Conservation (phyloP, 2,888 invertebrate genomes). For the Brachypterus glaber region DNA sequence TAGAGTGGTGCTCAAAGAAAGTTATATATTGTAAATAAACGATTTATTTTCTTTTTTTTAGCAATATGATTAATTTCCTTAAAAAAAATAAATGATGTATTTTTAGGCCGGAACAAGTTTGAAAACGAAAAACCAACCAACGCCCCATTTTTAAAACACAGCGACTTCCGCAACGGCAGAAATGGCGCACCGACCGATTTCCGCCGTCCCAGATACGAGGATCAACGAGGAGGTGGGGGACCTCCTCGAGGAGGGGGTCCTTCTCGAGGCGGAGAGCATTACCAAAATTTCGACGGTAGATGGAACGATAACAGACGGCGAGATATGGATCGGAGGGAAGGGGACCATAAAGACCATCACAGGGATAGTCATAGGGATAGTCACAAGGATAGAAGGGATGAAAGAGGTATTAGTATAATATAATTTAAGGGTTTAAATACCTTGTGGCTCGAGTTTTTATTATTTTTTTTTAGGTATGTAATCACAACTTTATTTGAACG, state of each 20-base stretch:
- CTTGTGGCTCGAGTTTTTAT: too few species aligned
- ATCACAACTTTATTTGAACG: too few species aligned
- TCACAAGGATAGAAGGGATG: conserved; percentile 36
- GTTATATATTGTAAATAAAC: too few species aligned
- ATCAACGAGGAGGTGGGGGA: too few species aligned
- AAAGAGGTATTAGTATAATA: conserved; percentile 39
- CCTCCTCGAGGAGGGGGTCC: conserved; percentile 8
- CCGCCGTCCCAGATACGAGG: conserved; percentile 17
- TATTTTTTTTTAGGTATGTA: too few species aligned
- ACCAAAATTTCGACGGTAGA: conserved; percentile 9
- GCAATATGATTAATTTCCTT: background rate
- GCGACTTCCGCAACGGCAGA: conserved; percentile 17
- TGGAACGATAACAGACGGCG: conserved; percentile 9
- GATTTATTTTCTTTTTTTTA: too few species aligned
- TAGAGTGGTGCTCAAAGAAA: too few species aligned
- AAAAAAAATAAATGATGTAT: conserved; percentile 31
- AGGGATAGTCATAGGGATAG: conserved; percentile 27
- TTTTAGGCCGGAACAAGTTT: conserved; percentile 37
- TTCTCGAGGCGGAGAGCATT: conserved; percentile 14
- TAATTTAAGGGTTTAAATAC: too few species aligned
- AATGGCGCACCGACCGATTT: conserved; percentile 27
- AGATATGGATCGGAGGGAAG: conserved; percentile 15
- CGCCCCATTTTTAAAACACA: conserved; percentile 21
- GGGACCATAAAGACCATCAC: conserved; percentile 29
- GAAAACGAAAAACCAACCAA: conserved; percentile 32